phyloP scores from a whole-genome alignment of 2,113 vertebrate species.

The Fulica atra region DNA sequence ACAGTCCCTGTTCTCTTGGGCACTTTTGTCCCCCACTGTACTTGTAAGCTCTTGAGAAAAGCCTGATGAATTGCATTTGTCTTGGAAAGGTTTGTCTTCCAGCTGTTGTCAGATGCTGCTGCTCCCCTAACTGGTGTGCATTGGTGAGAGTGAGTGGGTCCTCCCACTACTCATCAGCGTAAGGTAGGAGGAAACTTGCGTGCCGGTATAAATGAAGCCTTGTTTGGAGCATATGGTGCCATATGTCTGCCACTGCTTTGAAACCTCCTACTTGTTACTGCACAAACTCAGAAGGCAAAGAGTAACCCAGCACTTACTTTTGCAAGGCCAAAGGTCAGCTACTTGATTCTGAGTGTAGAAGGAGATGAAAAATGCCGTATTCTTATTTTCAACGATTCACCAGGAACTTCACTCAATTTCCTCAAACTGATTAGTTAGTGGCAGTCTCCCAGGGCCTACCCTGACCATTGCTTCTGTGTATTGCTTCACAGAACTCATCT shows the following conservation, averaged over 20 bases:
- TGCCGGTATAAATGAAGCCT: neutral
- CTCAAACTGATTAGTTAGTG: neutral
- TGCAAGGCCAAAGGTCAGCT: neutral
- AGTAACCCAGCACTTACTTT: neutral
- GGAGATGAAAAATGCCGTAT: neutral
- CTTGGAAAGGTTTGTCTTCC: neutral
- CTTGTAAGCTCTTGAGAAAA: neutral
- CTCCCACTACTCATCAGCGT: neutral
- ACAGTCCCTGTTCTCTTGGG: neutral
- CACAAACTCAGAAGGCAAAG: neutral
- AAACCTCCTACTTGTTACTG: neutral
- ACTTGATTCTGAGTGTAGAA: neutral
- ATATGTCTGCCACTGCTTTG: neutral
- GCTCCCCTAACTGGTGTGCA: neutral
- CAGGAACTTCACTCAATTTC: neutral
- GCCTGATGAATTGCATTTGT: neutral
- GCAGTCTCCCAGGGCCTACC: neutral
- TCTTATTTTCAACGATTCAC: neutral
- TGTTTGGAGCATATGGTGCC: neutral
- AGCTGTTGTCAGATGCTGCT: neutral
- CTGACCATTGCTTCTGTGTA: fast-evolving
- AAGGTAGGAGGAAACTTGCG: neutral
- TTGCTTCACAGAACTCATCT: neutral
- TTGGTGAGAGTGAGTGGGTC: neutral
- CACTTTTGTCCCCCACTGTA: neutral